These are phyloP conservation scores for Entelurus aequoreus DNA, from an alignment of 2,113 vertebrate species.

Conservation along the genomic window DNA sequence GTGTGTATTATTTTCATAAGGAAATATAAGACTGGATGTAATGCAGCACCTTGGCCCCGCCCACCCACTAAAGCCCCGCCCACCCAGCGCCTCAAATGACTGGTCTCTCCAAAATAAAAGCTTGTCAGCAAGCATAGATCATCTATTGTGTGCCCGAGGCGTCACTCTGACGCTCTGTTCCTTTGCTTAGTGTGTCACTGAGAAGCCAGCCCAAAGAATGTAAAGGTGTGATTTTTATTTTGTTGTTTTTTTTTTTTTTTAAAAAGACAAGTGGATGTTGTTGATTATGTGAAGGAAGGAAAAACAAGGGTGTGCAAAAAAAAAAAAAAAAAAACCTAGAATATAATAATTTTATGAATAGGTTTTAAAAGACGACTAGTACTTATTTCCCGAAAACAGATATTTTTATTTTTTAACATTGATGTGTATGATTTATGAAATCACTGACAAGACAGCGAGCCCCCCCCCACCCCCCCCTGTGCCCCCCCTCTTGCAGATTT, in stretches of 20 bases:
- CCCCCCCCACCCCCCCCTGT: not conserved
- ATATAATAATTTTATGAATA: slow-evolving; percentile 28
- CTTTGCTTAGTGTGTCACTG: slow-evolving; percentile 51
- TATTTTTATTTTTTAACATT: slow-evolving; percentile 18
- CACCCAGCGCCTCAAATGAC: slow-evolving; percentile 22
- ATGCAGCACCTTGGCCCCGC: slow-evolving; percentile 43
- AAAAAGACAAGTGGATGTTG: slow-evolving; percentile 65
- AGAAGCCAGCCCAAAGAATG: slow-evolving; percentile 71
- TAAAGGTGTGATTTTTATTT: slow-evolving; percentile 19
- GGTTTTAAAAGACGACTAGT: slow-evolving; percentile 21
- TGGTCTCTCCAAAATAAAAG: slow-evolving; percentile 13
- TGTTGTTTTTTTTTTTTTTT: slow-evolving; percentile 24
- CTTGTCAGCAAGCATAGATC: slow-evolving; percentile 3
- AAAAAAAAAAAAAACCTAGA: slow-evolving; percentile 16
- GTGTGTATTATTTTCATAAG: slow-evolving; percentile 55
- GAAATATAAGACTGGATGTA: slow-evolving; percentile 22
- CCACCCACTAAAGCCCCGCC: not conserved
- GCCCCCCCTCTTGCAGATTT: slow-evolving; percentile 19
- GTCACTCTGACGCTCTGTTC: slow-evolving; percentile 43
- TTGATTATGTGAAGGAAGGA: slow-evolving; percentile 48
- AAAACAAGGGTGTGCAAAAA: slow-evolving; percentile 23
- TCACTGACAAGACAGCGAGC: slow-evolving; percentile 14
- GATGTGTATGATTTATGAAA: slow-evolving; percentile 44
- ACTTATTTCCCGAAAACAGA: slow-evolving; percentile 3
- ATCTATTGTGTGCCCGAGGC: slow-evolving; percentile 1